Base-by-base conservation (phyloP, 2,888 invertebrate species). In the Crocallis elinguaria region DNA sequence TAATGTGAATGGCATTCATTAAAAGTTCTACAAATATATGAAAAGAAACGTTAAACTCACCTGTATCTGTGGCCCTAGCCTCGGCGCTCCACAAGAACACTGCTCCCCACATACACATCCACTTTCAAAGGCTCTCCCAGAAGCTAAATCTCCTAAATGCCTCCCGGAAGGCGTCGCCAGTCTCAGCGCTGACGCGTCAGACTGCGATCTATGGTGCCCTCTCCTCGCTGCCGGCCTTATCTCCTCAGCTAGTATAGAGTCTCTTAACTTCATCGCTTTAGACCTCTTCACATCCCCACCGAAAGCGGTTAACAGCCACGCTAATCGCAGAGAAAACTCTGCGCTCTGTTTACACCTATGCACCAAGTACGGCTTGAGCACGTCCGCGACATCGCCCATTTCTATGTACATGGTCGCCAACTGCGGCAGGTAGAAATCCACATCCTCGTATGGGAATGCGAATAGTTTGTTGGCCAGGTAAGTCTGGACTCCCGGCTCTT, bases 401-500 rank as follows among this genome's bases (percentile, higher is more conserved):
- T 99, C 98, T 86, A 99, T 97, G 85, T 99, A 99, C 97, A 99
- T 98, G 75, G 98, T 98, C 75, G 99, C 96, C 77, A 99, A 91
- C 89, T 99, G 99, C 38, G 99, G 99, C 82, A 99, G 94, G 91
- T 99, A 99, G 85, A 99, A 98, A 92, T 99, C 99, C 61, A 99
- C 98, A 68, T 98, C 98, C 63, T 93, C 93, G 82, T 97, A 94
- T 21, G 95, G 95, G 86, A 99, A 99, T 85, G 96, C 97, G 89
- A 99, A 99, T 92, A 99, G 95, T 88, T 98, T 97, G 92, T 99
- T 99, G 62, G 98, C 99, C 82, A 99, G 95, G 91, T 99, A 99
- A 72, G 97, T 96, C 78, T 99, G 97, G 64, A 99, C 99, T 57
- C 99, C 99, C 29, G 98, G 97, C 84, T 99, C 99, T 90, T 99